These are phyloP conservation scores for Thymelicus sylvestris DNA, from an alignment of 2,888 invertebrate species.

Conservation along the genomic window DNA sequence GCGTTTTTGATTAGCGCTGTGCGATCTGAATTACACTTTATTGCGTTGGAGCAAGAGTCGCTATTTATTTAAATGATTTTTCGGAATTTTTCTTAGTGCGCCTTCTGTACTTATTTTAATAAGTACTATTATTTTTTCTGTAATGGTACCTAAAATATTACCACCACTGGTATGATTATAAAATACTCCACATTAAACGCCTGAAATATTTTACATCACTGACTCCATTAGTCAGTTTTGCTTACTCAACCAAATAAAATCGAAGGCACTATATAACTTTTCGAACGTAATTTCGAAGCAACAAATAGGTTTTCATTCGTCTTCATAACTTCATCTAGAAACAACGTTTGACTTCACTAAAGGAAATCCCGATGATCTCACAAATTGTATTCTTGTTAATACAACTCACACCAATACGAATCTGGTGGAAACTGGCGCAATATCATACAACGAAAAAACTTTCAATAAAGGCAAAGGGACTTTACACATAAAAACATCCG, in stretches of 20 bases:
- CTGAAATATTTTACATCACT: too few species aligned
- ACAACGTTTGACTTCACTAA: slow-evolving; percentile 37
- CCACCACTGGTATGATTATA: too few species aligned
- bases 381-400: slow-evolving; percentile 43
- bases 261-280: background rate
- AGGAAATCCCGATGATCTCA: slow-evolving; percentile 40
- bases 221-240: too few species aligned
- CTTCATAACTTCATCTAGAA: slow-evolving; percentile 16
- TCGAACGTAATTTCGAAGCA: background rate
- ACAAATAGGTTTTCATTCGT: slow-evolving; percentile 7
- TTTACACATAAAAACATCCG: slow-evolving; percentile 53
- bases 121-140: too few species aligned
- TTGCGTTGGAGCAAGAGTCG: too few species aligned
- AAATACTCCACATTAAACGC: too few species aligned
- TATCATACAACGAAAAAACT: slow-evolving; percentile 47
- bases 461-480: slow-evolving; percentile 54
- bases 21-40: too few species aligned
- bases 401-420: slow-evolving; percentile 36
- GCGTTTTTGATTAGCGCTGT: too few species aligned
- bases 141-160: too few species aligned
- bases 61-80: too few species aligned
- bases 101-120: too few species aligned
- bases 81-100: too few species aligned
- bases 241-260: background rate
- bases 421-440: slow-evolving; percentile 40